Base-by-base conservation (phyloP, 2,113 vertebrate genomes). In the Urocynchramus pylzowi region DNA sequence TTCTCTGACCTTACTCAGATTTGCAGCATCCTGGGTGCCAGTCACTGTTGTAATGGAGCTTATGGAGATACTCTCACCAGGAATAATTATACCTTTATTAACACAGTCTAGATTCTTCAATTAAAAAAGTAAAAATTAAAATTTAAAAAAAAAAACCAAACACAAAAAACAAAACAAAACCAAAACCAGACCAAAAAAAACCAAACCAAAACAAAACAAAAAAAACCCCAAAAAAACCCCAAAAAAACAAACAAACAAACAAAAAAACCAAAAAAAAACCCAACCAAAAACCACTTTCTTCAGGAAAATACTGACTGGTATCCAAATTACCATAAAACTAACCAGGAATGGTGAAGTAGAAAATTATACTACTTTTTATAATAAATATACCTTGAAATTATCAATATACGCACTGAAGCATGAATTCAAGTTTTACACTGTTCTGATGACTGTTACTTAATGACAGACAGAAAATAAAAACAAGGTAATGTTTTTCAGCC, bases 1-100 rank as follows among this genome's bases (percentile, higher is more conserved):
- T 97, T 85, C 49, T 94, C 91, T 93, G 87, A 94, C 68, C 88
- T 86, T 95, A 70, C 88, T 82, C 74, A 74, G n/a, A 93, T 67
- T 63, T 56, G 84, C 56, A 91, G 83, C 80, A 78, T 94, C 31
- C 30, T 88, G 81, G 50, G 73, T 94, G 85, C 45, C 87, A 96
- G 50, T 79, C 69, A 75, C 47, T 93, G 75, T 67, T 95, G 70
- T 76, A 84, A 94, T 30, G 45, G 79, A 75, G 35, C 39, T 85
- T 44, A 88, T 64, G 47, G 69, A 85, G 37, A 77, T 21, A 71
- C 3, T 35, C 52, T 88, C 47, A 41, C 20, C 33, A 60, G 37
- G 41, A 90, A 82, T 78, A 94, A 82, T 70, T 77, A 78, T 27
- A 74, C 24, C 42, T 94, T 91, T 70, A 86, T 61, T 84, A 95